Conservation (phyloP, 1,140 invertebrate species). For the Cyclina sinensis region DNA sequence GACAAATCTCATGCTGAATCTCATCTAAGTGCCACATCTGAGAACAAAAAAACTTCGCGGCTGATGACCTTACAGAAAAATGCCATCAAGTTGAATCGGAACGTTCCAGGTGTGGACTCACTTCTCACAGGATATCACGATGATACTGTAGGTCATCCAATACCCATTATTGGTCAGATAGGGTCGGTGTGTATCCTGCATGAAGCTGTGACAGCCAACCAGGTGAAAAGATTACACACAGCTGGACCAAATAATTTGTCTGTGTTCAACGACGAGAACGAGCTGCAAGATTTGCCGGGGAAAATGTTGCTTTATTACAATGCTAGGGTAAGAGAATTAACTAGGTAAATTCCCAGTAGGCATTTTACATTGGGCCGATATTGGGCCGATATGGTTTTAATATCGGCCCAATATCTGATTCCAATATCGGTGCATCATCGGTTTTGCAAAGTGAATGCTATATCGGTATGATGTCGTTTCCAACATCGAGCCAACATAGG, state of each 20-base stretch:
- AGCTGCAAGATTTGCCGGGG: slow-evolving; percentile 86
- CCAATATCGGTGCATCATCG: too few relatives aligned
- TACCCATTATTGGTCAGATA: slow-evolving; percentile 88
- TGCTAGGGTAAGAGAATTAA: slow-evolving; percentile 86
- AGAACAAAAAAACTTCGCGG: slow-evolving; percentile 70
- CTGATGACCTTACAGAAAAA: slow-evolving; percentile 73
- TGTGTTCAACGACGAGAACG: slow-evolving; percentile 79
- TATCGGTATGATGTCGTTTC: too few relatives aligned
- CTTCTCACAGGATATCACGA: slow-evolving; percentile 88
- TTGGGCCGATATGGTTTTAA: too few relatives aligned
- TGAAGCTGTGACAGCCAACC: slow-evolving; percentile 85
- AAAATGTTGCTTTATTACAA: slow-evolving; percentile 89
- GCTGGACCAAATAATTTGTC: slow-evolving; percentile 83
- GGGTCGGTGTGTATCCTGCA: slow-evolving; percentile 88
- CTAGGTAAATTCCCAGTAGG: too few relatives aligned
- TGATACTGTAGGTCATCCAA: slow-evolving; percentile 87
- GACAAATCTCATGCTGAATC: not conserved
- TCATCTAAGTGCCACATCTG: slow-evolving; percentile 50
- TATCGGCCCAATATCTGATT: too few relatives aligned
- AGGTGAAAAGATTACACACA: slow-evolving; percentile 86
- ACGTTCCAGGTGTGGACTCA: slow-evolving; percentile 87
- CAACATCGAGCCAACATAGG: too few relatives aligned
- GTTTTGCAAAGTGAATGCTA: too few relatives aligned
- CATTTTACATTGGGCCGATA: too few relatives aligned
- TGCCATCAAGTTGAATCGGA: slow-evolving; percentile 64